Evolutionary conservation across 2,113 vertebrate genomes (phyloP), one percentile per base, ranked within the genome.

Genomic region (Macrotus californicus): DNA sequence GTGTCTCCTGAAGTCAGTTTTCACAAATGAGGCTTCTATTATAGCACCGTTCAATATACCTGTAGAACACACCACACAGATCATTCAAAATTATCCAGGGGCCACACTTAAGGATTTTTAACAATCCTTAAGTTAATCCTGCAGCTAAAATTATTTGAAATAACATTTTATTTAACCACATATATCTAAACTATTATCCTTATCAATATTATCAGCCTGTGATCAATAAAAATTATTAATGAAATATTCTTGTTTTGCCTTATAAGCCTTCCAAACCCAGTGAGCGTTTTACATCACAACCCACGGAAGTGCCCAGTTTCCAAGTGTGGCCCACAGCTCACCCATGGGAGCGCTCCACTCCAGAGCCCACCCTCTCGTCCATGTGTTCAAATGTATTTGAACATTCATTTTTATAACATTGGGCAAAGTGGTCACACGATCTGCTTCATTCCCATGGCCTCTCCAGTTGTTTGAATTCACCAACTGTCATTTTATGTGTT

Each of bases 371-470:
- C 19, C 54, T 94, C 64, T 59, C 22, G 54, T 64, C 69, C 29
- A 46, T 34, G 50, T n/a, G 66, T 79, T 36, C 61, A 73, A 73
- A 24, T 52, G 5, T 83, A 46, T 64, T 76, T 70, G 64, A 87
- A 64, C 89, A 29, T 81, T 73, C 75, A 75, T 87, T 87, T 95
- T 76, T 56, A 50, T 61, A 39, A 69, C 29, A 39, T 18, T 66
- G n/a, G 34, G 61, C 1, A 31, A 73, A 92, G 4, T n/a, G 41
- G 19, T 77, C 36, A 52, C 19, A 66, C 73, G 59, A 95, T 77
- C 75, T 86, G 52, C 56, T 83, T 93, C 36, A 50, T 91, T 91
- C 69, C 61, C 54, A 16, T 91, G 34, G 41, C 61, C 93, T 93
- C 5, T 52, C 24, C 9, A 5, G 43, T 66, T 75, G 21, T 84